Base-by-base conservation (phyloP, 2,888 invertebrate species). In the Lepidochrysops patricia region DNA sequence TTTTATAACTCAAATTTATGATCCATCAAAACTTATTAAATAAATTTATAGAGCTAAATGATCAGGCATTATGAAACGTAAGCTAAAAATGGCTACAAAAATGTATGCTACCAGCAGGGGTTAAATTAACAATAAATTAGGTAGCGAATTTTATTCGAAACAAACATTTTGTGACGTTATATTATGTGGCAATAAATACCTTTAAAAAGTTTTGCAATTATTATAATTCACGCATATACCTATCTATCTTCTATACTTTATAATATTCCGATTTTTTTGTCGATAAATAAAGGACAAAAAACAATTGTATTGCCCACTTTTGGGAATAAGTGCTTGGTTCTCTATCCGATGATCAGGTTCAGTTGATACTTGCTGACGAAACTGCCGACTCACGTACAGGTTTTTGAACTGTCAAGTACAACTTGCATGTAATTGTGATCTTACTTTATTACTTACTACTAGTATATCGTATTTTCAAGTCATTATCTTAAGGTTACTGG, bases 351-450 rank as follows among this genome's bases (percentile, higher is more conserved):
- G 50, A 26, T 7, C 25, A 12, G 13, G 26, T 50, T 1, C 50
- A 50, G 43, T 43, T 50, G 50, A 50, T n/a, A 50, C 50, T 26
- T 19, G 43, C 25, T 50, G 50, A 50, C 50, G 50, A 26, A 50
- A 50, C n/a, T 26, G 25, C 4, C 50, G 26, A 50, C n/a, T 50
- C 50, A 50, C 13, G 50, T 50, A 50, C 50, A 50, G 50, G 50
- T 50, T 50, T 50, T 50, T 50, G 43, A 50, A 50, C 50, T 26
- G 50, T 50, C 50, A 50, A 26, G 26, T 50, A 50, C 26, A 25
- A 50, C 43, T 43, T 9, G 43, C 19, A 5, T 13, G 26, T 50
- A 50, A n/a, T 50, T 50, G 43, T 43, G 43, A 43, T 43, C 43
- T 43, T 19, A 43, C 43, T 43, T 43, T 43, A 43, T 43, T 43